Evolutionary conservation across 2,888 invertebrate species (phyloP), one percentile per base, ranked within the genome.

Genomic region (Lithophane ornitopus): DNA sequence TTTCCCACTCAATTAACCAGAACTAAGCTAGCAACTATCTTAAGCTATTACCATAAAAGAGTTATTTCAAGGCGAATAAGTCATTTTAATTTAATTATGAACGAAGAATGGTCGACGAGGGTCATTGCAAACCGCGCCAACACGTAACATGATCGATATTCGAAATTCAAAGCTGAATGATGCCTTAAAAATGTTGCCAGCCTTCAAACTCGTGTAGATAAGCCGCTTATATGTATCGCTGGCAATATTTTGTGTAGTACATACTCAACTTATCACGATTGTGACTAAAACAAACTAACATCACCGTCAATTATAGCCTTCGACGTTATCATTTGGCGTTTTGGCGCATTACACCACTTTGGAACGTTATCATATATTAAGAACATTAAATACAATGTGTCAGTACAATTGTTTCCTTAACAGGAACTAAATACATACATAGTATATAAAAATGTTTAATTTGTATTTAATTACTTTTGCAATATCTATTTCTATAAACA

Each of bases 251-350:
- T 52, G n/a, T 59, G 11, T 28, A 59, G 58, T 41, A 49, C 7
- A 68, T 79, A 81, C 62, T 56, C 46, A 62, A 74, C 56, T 67
- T 76, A 78, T 78, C 78, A 54, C 46, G 63, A 62, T 65, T 52
- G 19, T 54, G 65, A 74, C 67, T 79, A 77, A 82, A 65, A 72
- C 54, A 68, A 68, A 74, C 73, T 78, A 70, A 71, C 44, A 75
- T 56, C 52, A 34, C 44, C 69, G 82, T 80, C 81, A 86, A 85
- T 88, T 88, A 49, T 19, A 80, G 80, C 88, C 88, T 89, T 87
- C 85, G 62, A 22, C 73, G 69, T 87, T 89, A 89, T 88, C 88
- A 82, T 76, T 82, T 34, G 39, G 66, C 67, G 81, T 74, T 84
- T 84, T n/a, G n/a, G n/a, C n/a, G n/a, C n/a, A 87, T 88, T 87